Conservation (phyloP, 2,113 vertebrate species). For the Oncorhynchus keta region DNA sequence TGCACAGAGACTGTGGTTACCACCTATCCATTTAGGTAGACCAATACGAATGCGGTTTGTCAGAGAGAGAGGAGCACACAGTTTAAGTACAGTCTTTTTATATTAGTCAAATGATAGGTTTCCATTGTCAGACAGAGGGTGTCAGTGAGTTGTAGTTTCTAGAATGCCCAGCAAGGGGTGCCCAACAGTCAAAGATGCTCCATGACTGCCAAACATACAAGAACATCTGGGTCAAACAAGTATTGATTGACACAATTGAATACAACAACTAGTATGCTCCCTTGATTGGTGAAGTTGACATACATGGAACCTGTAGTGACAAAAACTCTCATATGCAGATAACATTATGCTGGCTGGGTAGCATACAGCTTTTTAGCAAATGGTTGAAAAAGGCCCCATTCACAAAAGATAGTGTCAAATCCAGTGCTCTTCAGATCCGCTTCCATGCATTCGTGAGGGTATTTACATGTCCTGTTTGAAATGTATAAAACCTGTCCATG, state of each 20-base stretch:
- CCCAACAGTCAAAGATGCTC: neutral
- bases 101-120: slow-evolving; percentile 16
- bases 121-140: neutral
- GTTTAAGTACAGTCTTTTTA: slow-evolving; percentile 32
- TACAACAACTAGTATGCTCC: slow-evolving; percentile 43
- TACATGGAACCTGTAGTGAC: slow-evolving; percentile 39
- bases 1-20: slow-evolving; percentile 51
- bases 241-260: slow-evolving; percentile 46
- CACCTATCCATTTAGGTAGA: neutral
- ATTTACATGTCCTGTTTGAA: slow-evolving; percentile 48
- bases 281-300: slow-evolving; percentile 62
- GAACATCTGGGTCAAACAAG: slow-evolving; percentile 37
- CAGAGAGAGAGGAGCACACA: neutral
- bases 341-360: slow-evolving; percentile 65
- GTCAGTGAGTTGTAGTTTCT: slow-evolving; percentile 38
- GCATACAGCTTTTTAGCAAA: slow-evolving; percentile 64
- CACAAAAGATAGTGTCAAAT: slow-evolving; percentile 23
- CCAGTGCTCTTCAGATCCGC: slow-evolving; percentile 35
- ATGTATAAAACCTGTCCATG: slow-evolving; percentile 64
- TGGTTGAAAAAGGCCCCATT: slow-evolving; percentile 61
- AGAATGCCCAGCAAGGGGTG: slow-evolving; percentile 57
- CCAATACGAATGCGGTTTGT: neutral
- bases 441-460: slow-evolving; percentile 41
- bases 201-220: slow-evolving; percentile 33
- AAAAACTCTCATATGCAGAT: slow-evolving; percentile 15